Evolutionary conservation across 2,797 vertebrate genomes (phyloP).

Genomic region (Bufotes viridis): DNA sequence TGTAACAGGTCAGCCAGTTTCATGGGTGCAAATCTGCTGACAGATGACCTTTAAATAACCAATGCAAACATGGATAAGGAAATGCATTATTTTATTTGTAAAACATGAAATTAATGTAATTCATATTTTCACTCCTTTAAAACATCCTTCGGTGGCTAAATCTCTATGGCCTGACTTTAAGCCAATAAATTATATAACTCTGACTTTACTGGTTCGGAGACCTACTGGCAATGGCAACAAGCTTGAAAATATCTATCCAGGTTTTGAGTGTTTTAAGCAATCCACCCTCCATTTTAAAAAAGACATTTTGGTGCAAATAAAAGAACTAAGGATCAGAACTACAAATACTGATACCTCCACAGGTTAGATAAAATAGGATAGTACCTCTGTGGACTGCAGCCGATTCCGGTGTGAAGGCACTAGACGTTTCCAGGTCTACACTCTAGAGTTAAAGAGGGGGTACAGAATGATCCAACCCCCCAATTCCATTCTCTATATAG

Average conservation of each 20-base stretch:
- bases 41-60: not conserved
- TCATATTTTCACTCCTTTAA: constrained; percentile 72
- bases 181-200: constrained; percentile 90
- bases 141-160: constrained; percentile 75
- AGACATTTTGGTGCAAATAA: constrained; percentile 54
- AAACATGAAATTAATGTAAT: constrained; percentile 71
- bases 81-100: constrained; percentile 71
- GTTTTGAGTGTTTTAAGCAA: constrained; percentile 37
- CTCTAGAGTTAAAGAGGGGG: not conserved
- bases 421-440: not conserved
- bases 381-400: not conserved
- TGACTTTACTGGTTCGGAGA: constrained; percentile 70
- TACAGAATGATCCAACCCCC: not conserved
- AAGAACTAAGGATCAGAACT: constrained; percentile 58
- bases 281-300: constrained; percentile 35
- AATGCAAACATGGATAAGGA: constrained; percentile 39
- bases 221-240: constrained; percentile 64
- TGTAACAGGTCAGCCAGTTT: too few species aligned
- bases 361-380: rapidly evolving
- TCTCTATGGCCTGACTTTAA: constrained; percentile 79
- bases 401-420: constrained; percentile 60
- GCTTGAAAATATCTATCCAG: constrained; percentile 68
- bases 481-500: constrained; percentile 58
- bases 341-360: constrained; percentile 3
- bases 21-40: too few species aligned